Base-by-base conservation (phyloP, 2,113 vertebrate genomes). In the Chaetodon trifascialis region DNA sequence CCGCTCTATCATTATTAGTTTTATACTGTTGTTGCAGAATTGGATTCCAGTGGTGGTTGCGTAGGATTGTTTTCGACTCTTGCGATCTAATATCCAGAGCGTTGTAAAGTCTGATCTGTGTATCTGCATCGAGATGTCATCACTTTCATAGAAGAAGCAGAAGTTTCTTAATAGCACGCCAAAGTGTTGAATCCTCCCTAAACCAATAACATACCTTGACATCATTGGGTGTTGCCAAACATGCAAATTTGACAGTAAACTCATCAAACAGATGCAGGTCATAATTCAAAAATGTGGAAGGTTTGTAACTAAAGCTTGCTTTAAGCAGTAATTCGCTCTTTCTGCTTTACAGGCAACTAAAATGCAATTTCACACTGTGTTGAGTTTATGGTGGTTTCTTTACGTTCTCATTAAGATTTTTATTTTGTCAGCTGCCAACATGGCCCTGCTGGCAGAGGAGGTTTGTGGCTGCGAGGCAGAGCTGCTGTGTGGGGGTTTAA, bases 391-490 rank as follows among this genome's bases (percentile, higher is more conserved):
- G 4, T 10, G 2, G 2, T 47, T 70, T 51, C 2, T 70, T 80
- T 19, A 58, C 78, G 34, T 44, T 42, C 14, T 71, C 47, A 51
- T 51, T 66, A 30, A 52, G 7, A 23, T 23, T 76, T 77, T 83
- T 82, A 19, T 86, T 62, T 79, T 71, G 2, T 14, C 91, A 98
- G 97, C 96, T n/a, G 67, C 86, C 0, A 84, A 97, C 91, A 97
- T 98, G 97, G 95, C 95, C 69, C 87, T 65, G 55, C 93, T 98
- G 71, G 96, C 96, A 12, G 90, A 95, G 78, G 96, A 96, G 82
- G 92, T 95, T 11, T 95, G 95, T 79, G 88, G 89, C 63, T 97
- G 96, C 84, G 91, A 87, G 73, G 88, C 92, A 0, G 91, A 97
- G 52, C 89, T 95, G 21, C 94, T 98, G 15, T 89, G 80, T 0